phyloP scores from a whole-genome alignment of 2,888 invertebrate species.

The Panorpa germanica region DNA sequence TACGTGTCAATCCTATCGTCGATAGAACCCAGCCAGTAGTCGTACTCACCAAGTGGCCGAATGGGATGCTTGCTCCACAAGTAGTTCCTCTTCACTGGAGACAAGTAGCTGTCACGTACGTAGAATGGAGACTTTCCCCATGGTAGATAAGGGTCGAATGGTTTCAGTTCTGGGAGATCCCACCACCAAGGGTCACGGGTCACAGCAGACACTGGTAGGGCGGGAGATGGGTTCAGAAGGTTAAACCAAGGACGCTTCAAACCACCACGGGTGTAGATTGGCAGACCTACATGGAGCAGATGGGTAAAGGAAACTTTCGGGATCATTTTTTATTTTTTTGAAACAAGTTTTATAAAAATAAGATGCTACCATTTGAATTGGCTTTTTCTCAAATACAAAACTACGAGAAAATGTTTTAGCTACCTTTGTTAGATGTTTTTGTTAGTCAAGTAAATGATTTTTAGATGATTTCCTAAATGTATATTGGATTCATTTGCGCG shows the following conservation, averaged over 20 bases:
- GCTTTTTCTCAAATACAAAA: too few relatives aligned
- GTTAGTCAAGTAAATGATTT: too few relatives aligned
- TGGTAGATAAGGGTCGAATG: slow-evolving; percentile 43
- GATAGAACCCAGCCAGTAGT: too few relatives aligned
- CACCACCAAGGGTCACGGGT: slow-evolving; percentile 83
- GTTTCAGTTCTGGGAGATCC: slow-evolving; percentile 63
- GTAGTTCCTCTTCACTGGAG: slow-evolving; percentile 79
- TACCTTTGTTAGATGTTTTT: too few relatives aligned
- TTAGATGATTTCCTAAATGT: too few relatives aligned
- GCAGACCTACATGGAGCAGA: slow-evolving; percentile 50
- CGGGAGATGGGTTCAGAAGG: slow-evolving; percentile 62
- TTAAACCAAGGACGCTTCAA: slow-evolving; percentile 31
- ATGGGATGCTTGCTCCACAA: slow-evolving; percentile 83
- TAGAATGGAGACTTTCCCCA: slow-evolving; percentile 57
- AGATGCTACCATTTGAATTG: too few relatives aligned
- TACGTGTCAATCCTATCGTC: too few relatives aligned
- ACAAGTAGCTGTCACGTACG: slow-evolving; percentile 75
- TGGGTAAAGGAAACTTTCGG: too few relatives aligned
- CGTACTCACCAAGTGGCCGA: slow-evolving; percentile 81
- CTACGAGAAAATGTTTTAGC: too few relatives aligned
- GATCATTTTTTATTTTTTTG: too few relatives aligned
- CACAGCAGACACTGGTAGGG: slow-evolving; percentile 59
- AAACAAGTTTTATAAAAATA: too few relatives aligned
- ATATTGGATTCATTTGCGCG: too few relatives aligned
- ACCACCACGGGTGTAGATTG: slow-evolving; percentile 50